Evolutionary conservation across 2,888 invertebrate species (phyloP).

Genomic region (Prenolepis imparis): DNA sequence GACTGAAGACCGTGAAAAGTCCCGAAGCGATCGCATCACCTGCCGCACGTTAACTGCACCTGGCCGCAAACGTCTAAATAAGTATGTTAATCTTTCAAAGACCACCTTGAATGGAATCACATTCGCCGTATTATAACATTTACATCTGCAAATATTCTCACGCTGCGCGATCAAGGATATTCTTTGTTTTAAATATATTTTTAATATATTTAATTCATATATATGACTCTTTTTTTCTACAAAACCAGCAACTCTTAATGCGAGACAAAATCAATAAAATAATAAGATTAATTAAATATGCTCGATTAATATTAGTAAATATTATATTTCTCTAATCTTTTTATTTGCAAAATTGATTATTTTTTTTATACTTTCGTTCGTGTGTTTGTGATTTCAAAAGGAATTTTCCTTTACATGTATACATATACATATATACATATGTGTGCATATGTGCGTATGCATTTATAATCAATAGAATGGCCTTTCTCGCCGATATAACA

Average conservation of each 20-base stretch:
- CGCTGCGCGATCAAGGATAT: constrained; percentile 16
- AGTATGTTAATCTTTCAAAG: constrained; percentile 65
- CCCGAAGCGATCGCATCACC: constrained; percentile 63
- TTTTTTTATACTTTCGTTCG: too few relatives aligned
- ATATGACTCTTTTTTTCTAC: not conserved
- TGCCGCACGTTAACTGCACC: constrained; percentile 62
- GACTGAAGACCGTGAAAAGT: constrained; percentile 45
- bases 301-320: not conserved
- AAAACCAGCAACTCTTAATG: not conserved
- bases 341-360: not conserved
- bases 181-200: constrained; percentile 13
- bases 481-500: constrained; percentile 48
- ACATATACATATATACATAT: not conserved
- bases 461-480: constrained; percentile 27
- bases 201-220: not conserved
- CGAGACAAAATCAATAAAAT: not conserved
- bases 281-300: not conserved
- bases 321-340: not conserved
- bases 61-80: constrained; percentile 71
- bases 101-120: constrained; percentile 63
- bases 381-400: not conserved
- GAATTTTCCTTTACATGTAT: not conserved
- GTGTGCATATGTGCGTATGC: not conserved
- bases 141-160: constrained; percentile 48
- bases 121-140: constrained; percentile 9